These are phyloP conservation scores for Halcyon senegalensis DNA, from an alignment of 2,113 vertebrate species.

Conservation along the genomic window DNA sequence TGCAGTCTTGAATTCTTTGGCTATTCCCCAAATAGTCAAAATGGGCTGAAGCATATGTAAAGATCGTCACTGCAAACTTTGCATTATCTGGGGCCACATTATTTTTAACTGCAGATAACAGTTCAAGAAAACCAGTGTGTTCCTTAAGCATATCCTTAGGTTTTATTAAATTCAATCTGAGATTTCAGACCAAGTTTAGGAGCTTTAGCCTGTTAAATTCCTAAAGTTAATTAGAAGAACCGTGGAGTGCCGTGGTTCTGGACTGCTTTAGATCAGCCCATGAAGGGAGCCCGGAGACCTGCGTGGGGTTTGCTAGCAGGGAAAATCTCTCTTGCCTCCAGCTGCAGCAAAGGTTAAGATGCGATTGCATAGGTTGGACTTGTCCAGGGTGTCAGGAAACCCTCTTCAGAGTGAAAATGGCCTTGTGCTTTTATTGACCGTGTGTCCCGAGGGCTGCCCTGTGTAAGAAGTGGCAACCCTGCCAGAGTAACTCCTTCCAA, in stretches of 20 bases:
- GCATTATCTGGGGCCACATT: background rate
- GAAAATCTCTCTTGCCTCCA: background rate
- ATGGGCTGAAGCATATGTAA: background rate
- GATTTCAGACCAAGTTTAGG: background rate
- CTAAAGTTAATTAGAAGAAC: background rate
- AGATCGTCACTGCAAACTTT: background rate
- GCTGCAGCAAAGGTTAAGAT: background rate
- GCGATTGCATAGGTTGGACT: background rate
- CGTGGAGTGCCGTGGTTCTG: background rate
- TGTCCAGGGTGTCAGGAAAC: background rate
- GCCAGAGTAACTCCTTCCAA: background rate
- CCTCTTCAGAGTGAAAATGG: background rate
- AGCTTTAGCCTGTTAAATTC: background rate
- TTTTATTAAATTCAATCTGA: background rate
- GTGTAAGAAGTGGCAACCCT: background rate
- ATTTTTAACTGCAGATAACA: background rate
- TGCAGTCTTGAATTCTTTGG: background rate
- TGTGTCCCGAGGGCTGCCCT: background rate
- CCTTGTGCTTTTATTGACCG: background rate
- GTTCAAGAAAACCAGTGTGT: background rate
- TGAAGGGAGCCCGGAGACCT: background rate
- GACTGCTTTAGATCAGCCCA: background rate
- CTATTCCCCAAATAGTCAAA: background rate
- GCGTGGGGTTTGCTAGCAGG: background rate
- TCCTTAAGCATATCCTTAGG: background rate